Evolutionary conservation across 2,888 invertebrate genomes (phyloP).

Genomic region (Hypomecis atomaria): DNA sequence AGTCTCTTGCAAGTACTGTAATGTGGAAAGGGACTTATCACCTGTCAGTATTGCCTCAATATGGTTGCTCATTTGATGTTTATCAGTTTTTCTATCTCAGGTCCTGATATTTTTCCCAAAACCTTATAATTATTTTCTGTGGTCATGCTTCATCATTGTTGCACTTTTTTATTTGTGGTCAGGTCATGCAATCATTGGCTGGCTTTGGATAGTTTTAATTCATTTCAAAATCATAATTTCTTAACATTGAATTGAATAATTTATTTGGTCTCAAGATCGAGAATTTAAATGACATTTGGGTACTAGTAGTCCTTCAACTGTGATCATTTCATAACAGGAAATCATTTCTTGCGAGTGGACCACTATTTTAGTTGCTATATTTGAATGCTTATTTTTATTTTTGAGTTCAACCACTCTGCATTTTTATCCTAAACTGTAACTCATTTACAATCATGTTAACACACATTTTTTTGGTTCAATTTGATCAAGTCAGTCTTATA

Average conservation of each 20-base stretch:
- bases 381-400: slow-evolving; percentile 33
- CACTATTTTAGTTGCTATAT: slow-evolving; percentile 22
- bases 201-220: slow-evolving; percentile 17
- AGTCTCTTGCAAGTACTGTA: not conserved
- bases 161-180: slow-evolving; percentile 13
- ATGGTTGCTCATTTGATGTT: slow-evolving; percentile 43
- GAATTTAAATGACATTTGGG: slow-evolving; percentile 11
- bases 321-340: slow-evolving; percentile 22
- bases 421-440: slow-evolving; percentile 68
- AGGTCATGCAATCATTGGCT: slow-evolving; percentile 25
- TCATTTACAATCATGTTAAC: slow-evolving; percentile 47
- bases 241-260: slow-evolving; percentile 9
- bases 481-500: not conserved
- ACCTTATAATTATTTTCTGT: slow-evolving; percentile 9
- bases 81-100: slow-evolving; percentile 7
- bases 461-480: slow-evolving; percentile 29
- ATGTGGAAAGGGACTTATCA: slow-evolving; percentile 39
- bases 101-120: not conserved
- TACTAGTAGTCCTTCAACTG: slow-evolving; percentile 19
- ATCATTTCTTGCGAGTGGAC: slow-evolving; percentile 14
- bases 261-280: not conserved
- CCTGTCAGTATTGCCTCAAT: slow-evolving; percentile 43
- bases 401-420: slow-evolving; percentile 75
- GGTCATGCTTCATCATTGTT: slow-evolving; percentile 16
- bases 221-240: slow-evolving; percentile 13